Conservation (phyloP, 2,888 invertebrate species). For the Linnaemya vulpina region DNA sequence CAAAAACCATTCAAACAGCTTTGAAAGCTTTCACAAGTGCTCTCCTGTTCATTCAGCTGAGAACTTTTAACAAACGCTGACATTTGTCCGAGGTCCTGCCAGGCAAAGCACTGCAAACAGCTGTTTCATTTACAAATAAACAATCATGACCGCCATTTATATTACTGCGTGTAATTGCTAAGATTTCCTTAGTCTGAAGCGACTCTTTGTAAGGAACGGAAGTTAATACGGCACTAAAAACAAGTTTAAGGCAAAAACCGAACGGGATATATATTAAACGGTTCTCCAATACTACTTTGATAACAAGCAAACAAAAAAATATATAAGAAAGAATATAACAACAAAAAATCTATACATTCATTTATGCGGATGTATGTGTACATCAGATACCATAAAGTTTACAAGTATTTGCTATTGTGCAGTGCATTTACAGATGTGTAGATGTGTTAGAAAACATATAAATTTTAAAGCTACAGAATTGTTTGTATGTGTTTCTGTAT, state of each 20-base stretch:
- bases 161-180: conserved; percentile 73
- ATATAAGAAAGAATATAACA: conserved; percentile 31
- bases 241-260: conserved; percentile 19
- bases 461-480: conserved; percentile 9
- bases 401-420: conserved; percentile 35
- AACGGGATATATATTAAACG: conserved; percentile 46
- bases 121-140: conserved; percentile 53
- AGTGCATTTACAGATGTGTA: conserved; percentile 24
- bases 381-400: background rate
- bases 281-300: conserved; percentile 31
- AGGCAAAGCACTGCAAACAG: conserved; percentile 53
- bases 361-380: background rate
- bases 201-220: conserved; percentile 78
- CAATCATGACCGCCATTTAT: conserved; percentile 73
- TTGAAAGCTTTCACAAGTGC: conserved; percentile 26
- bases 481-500: background rate
- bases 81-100: conserved; percentile 61
- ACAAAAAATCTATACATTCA: conserved; percentile 48
- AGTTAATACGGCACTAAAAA: conserved; percentile 56
- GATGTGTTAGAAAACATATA: conserved; percentile 16
- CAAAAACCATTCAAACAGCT: conserved; percentile 4
- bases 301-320: conserved; percentile 6
- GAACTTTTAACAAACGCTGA: conserved; percentile 7
- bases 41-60: background rate
- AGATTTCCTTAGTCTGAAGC: conserved; percentile 77